Conservation (phyloP, 2,888 invertebrate species). For the Chrysina gloriosa region DNA sequence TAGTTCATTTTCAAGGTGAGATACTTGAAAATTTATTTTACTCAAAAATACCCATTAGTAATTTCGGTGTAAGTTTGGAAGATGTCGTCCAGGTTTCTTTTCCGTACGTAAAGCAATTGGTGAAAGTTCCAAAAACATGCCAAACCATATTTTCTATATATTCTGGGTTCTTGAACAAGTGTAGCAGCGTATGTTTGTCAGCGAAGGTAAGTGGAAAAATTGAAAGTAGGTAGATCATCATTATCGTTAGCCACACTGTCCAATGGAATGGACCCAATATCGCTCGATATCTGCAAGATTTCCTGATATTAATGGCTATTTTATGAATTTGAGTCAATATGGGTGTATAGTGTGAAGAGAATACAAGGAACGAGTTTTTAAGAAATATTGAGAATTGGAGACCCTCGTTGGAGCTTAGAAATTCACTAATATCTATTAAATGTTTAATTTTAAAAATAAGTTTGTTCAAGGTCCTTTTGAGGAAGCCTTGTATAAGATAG, state of each 20-base stretch:
- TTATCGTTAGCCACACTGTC: slow-evolving; percentile 82
- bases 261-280: slow-evolving; percentile 87
- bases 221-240: slow-evolving; percentile 76
- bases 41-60: slow-evolving; percentile 72
- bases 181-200: slow-evolving; percentile 75
- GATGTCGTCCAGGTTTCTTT: slow-evolving; percentile 78
- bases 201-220: slow-evolving; percentile 82
- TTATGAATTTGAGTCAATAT: too few species aligned
- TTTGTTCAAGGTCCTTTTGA: neutral
- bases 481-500: neutral
- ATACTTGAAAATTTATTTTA: neutral
- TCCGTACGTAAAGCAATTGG: slow-evolving; percentile 82
- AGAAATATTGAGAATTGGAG: too few species aligned
- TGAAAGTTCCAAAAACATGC: slow-evolving; percentile 88
- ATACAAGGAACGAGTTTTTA: too few species aligned
- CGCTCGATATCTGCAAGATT: slow-evolving; percentile 74
- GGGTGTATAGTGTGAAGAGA: too few species aligned
- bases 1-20: neutral
- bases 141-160: slow-evolving; percentile 88
- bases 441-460: too few species aligned
- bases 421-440: too few species aligned
- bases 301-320: slow-evolving; percentile 44
- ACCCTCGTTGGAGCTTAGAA: too few species aligned
- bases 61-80: slow-evolving; percentile 75
- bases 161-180: slow-evolving; percentile 75